These are phyloP conservation scores for Lepilemur septentrionalis DNA, from an alignment of 2,797 vertebrate species.

Conservation along the genomic window DNA sequence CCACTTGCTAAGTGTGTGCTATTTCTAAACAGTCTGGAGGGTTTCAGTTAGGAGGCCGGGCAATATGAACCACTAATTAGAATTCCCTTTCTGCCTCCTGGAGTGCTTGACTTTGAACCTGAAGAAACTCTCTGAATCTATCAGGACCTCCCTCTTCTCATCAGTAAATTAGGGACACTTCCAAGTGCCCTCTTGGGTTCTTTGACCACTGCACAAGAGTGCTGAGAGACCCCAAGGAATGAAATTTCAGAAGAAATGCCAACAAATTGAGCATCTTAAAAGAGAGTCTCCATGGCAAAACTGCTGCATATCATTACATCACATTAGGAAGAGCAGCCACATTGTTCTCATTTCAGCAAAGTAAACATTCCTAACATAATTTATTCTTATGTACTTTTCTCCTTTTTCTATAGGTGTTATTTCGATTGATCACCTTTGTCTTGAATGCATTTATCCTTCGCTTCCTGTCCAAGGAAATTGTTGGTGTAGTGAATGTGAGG, in stretches of 20 bases:
- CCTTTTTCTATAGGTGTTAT: conserved; percentile 89
- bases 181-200: background rate
- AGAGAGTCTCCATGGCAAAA: background rate
- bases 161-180: background rate
- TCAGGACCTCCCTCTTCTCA: background rate
- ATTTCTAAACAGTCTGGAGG: background rate
- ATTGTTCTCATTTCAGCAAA: conserved; percentile 22
- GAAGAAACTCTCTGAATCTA: background rate
- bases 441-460: conserved; percentile 96
- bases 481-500: conserved; percentile 97
- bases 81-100: conserved; percentile 27
- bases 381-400: conserved; percentile 45
- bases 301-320: background rate
- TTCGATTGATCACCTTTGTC: conserved; percentile 93
- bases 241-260: conserved; percentile 10
- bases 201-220: background rate
- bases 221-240: background rate
- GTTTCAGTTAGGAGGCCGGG: background rate
- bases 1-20: background rate
- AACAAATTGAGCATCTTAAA: background rate
- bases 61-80: background rate
- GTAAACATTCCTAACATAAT: background rate
- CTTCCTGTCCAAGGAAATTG: conserved; percentile 94
- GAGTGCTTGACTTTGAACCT: background rate
- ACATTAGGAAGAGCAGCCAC: background rate